Evolutionary conservation across 2,113 vertebrate genomes (phyloP), one percentile per base, ranked within the genome.

Genomic region (Engystomops pustulosus): DNA sequence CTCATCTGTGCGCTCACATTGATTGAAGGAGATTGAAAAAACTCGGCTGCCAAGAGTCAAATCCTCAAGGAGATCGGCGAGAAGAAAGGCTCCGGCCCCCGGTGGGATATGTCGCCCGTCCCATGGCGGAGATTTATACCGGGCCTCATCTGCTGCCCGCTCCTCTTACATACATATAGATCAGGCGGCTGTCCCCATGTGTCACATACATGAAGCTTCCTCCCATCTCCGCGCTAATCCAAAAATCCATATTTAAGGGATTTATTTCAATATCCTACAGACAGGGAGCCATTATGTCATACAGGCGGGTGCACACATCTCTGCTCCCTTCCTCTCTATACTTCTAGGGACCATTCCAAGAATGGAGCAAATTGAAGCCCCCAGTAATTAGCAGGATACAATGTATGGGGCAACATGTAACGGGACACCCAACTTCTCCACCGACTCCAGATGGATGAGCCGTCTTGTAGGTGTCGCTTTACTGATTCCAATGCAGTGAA

Each of bases 1-100:
- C 27, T 79, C 77, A 79, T n/a, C 77, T 79, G 55, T 20, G 77
- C n/a, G 23, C 18, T 6, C 36, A 15, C 77, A 79, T 79, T 67
- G 77, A 79, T 79, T 65, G 36, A 79, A 79, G 32, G 14, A 62
- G 77, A 79, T 44, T 79, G 34, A 65, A 30, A 65, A 47, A 25
- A 23, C 58, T 47, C 1, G 77, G 15, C 77, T 62, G 53, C 55
- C 58, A 65, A 45, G 77, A 79, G 41, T 27, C 36, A 27, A 65
- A 65, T 65, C 77, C 36, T 25, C 25, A 30, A 65, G 34, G 58
- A 62, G 38, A 25, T n/a, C 5, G 55, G n/a, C 7, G 23, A 20
- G 14, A 23, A 30, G 58, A 27, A 15, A 41, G 55, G 47, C 12
- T 45, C 2, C 2, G 25, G 2, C 6, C 38, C 30, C 47, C 72